These are phyloP conservation scores for Crossocerus cetratus DNA, from an alignment of 2,888 invertebrate species.

Conservation along the genomic window DNA sequence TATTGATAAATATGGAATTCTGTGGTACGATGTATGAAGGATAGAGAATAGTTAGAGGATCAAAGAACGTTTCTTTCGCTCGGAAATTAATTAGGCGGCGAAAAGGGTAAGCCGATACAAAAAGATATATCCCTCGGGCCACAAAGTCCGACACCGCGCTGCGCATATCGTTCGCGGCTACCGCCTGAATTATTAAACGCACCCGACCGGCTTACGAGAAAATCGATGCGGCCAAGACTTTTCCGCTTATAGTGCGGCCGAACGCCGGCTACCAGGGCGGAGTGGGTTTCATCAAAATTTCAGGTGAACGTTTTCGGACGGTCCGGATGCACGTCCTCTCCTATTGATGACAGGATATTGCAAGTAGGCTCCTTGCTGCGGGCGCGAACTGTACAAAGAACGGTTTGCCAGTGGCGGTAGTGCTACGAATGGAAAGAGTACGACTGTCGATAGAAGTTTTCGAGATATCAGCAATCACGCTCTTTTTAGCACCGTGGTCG, in stretches of 20 bases:
- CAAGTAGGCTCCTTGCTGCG: background rate
- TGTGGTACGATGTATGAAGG: too few relatives aligned
- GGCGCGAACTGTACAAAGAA: background rate
- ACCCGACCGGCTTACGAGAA: background rate
- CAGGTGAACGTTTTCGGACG: background rate
- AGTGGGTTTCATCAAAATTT: background rate
- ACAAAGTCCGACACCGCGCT: background rate
- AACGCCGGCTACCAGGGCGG: background rate
- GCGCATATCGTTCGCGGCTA: background rate
- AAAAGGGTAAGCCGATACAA: background rate
- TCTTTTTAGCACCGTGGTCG: too few relatives aligned
- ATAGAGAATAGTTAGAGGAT: too few relatives aligned
- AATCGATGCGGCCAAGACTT: slow-evolving; percentile 1
- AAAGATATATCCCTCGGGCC: background rate
- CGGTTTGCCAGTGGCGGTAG: background rate
- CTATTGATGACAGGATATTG: background rate
- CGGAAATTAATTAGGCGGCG: too few relatives aligned
- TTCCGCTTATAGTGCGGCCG: background rate
- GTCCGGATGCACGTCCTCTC: background rate
- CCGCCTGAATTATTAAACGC: slow-evolving; percentile 1
- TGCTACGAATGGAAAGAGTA: background rate
- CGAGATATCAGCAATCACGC: background rate
- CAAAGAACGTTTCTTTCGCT: too few relatives aligned
- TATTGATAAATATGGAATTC: too few relatives aligned
- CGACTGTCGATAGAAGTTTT: background rate